Base-by-base conservation (phyloP, 2,113 vertebrate species). In the Malurus elegans region DNA sequence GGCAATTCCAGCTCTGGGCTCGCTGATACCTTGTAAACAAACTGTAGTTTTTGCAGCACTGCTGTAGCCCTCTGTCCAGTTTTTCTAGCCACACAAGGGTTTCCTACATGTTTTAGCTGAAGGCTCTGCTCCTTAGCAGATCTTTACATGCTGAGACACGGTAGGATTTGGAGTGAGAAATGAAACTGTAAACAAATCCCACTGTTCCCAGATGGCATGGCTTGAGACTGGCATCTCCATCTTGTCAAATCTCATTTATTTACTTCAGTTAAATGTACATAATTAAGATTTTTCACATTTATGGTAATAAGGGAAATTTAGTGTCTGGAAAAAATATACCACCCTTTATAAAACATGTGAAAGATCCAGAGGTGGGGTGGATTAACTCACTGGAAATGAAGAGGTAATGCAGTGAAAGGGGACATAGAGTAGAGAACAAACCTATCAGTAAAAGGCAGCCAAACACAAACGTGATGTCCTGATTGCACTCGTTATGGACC, bases 151-250 rank as follows among this genome's bases (percentile, higher is more conserved):
- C 51, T 93, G 91, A 82, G 75, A 78, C 92, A 31, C 3, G 0
- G 86, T 84, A 60, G 90, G 94, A 67, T 88, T 83, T 92, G 92
- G 92, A 95, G 44, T 71, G 74, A 88, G 79, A 92, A 88, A 73
- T 40, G 64, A 88, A 94, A 60, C n/a, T 83, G 67, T 48, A 90
- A 96, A 92, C 50, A 96, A 93, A 90, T 72, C 96, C 94, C 86
- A 93, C 92, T 94, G 92, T 92, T 96, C 90, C 86, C 94, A 96
- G 90, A 95, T 93, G 93, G 95, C 64, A 58, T 74, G 82, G 65
- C 72, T 93, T 75, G 71, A 65, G 88, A 96, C 18, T 92, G 72
- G 71, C 56, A 81, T 81, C 79, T 92, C 76, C 79, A 69, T 53
- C 82, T 86, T 88, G 95, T 94, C 92, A 96, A 71, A 72, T 65